phyloP scores from a whole-genome alignment of 2,888 invertebrate genomes.

The Steinernema hermaphroditum region DNA sequence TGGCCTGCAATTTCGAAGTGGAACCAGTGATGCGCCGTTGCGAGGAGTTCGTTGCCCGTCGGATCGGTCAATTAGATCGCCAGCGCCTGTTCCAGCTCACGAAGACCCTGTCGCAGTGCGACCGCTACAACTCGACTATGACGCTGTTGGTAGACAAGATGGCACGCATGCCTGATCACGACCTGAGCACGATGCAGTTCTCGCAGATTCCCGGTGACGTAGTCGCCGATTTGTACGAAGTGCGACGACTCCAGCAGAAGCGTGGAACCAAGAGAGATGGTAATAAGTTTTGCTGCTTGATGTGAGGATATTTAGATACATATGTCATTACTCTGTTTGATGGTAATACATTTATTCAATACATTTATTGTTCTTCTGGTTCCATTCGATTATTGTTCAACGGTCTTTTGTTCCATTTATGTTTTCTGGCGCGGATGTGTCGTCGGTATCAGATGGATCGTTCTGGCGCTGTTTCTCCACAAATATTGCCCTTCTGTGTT shows the following conservation, averaged over 20 bases:
- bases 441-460: not conserved
- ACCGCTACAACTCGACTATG: conserved; percentile 34
- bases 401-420: not conserved
- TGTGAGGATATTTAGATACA: not conserved
- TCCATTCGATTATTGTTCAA: not conserved
- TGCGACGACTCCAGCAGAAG: conserved; percentile 13
- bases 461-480: too few species aligned
- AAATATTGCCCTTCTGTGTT: too few species aligned
- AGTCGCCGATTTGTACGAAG: conserved; percentile 38
- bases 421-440: not conserved
- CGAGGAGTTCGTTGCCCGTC: conserved; percentile 50
- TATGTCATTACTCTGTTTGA: not conserved
- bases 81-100: conserved; percentile 55
- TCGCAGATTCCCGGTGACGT: conserved; percentile 36
- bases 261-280: conserved; percentile 1
- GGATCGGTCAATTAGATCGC: conserved; percentile 48
- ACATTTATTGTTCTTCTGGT: not conserved
- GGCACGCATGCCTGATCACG: conserved; percentile 32
- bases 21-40: conserved; percentile 42
- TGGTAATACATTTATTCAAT: not conserved
- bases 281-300: conserved; percentile 30
- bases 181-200: conserved; percentile 33
- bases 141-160: conserved; percentile 36
- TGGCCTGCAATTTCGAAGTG: conserved; percentile 34
- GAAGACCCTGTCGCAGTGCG: conserved; percentile 33